Evolutionary conservation across 2,888 invertebrate species (phyloP).

Genomic region (Drosophila monieri): DNA sequence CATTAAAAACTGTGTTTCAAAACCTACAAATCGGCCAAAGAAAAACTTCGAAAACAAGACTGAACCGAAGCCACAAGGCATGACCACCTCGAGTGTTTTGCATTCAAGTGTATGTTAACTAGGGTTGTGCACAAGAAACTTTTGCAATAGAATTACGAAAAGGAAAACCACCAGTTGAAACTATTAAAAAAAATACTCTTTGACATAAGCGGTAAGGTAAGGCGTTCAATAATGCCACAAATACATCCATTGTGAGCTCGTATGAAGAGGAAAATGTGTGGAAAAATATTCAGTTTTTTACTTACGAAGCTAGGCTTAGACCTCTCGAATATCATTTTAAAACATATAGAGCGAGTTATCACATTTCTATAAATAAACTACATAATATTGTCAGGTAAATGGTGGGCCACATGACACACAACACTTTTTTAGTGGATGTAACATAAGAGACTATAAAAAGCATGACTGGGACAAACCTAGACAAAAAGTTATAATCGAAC

Average conservation of each 20-base stretch:
- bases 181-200: background rate
- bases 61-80: conserved; percentile 65
- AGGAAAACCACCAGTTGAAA: background rate
- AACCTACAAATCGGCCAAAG: conserved; percentile 39
- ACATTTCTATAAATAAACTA: background rate
- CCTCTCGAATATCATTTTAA: background rate
- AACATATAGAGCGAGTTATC: background rate
- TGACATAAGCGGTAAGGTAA: background rate
- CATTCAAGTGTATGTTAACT: conserved; percentile 17
- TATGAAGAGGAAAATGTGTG: background rate
- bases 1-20: conserved; percentile 22
- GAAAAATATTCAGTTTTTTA: background rate
- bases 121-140: conserved; percentile 14
- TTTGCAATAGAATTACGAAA: conserved; percentile 2
- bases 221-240: background rate
- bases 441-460: conserved; percentile 47
- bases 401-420: conserved; percentile 34
- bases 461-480: conserved; percentile 33
- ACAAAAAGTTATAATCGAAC: conserved; percentile 51
- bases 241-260: background rate
- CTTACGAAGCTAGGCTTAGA: background rate
- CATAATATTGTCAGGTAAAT: conserved; percentile 1
- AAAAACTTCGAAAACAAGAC: conserved; percentile 78
- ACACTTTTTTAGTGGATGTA: conserved; percentile 10
- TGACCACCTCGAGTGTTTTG: conserved; percentile 41